A percentile compares a stretch with the other conserved stretches of the same genome.
Conservation (phyloP, 2,888 invertebrate species). For the Salticus scenicus region DNA sequence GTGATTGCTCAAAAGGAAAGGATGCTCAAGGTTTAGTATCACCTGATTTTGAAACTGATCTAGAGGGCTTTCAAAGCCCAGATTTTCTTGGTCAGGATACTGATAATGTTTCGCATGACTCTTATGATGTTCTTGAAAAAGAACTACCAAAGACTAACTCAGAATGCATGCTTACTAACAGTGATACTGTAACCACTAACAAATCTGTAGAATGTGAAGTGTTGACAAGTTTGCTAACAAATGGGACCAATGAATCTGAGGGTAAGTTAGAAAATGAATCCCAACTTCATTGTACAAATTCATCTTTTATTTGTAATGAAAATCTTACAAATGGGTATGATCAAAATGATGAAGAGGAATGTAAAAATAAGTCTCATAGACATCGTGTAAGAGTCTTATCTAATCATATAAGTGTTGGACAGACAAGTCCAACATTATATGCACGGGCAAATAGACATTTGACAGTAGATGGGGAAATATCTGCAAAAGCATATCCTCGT, state of each 20-base stretch:
- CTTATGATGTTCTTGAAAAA: conserved; percentile 65
- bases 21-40: conserved; percentile 43
- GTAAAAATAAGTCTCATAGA: conserved; percentile 27
- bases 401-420: conserved; percentile 40
- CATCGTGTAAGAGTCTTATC: conserved; percentile 52
- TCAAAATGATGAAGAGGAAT: conserved; percentile 22
- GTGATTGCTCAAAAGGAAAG: conserved; percentile 6
- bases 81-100: conserved; percentile 66
- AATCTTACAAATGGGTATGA: neutral
- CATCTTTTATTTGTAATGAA: neutral
- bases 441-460: conserved; percentile 56
- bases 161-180: conserved; percentile 35
- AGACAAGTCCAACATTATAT: conserved; percentile 62
- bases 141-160: conserved; percentile 37
- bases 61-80: conserved; percentile 58
- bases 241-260: conserved; percentile 21
- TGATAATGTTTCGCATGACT: conserved; percentile 71
- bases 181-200: neutral
- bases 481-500: conserved; percentile 33
- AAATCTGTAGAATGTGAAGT: neutral
- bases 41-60: conserved; percentile 52
- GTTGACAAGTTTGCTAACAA: neutral
- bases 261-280: conserved; percentile 30
- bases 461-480: conserved; percentile 5
- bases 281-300: neutral